Evolutionary conservation across 2,113 vertebrate genomes (phyloP).

Genomic region (Saimiri boliviensis): DNA sequence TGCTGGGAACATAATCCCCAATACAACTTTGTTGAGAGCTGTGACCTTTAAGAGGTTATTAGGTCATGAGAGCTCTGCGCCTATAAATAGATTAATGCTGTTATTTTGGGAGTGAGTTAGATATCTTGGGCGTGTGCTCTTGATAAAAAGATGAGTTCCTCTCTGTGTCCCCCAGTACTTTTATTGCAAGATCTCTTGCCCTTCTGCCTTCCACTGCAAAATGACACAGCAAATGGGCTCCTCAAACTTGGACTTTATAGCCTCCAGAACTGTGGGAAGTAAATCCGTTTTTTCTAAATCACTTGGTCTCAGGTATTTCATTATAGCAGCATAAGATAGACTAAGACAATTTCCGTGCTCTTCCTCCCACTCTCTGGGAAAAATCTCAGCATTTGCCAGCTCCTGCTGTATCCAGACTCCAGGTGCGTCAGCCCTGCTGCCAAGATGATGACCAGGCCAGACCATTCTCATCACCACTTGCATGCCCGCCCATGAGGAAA

Average conservation of each 20-base stretch:
- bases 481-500: slow-evolving; percentile 76
- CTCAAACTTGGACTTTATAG: neutral
- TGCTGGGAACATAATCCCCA: neutral
- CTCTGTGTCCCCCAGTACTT: neutral
- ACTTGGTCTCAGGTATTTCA: neutral
- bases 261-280: neutral
- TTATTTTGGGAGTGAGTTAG: neutral
- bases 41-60: neutral
- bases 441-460: slow-evolving; percentile 75
- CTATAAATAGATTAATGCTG: neutral
- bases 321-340: neutral
- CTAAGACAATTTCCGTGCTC: neutral
- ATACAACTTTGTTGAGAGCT: neutral
- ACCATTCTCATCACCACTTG: slow-evolving; percentile 73
- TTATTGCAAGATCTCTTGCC: neutral
- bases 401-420: slow-evolving; percentile 70
- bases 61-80: neutral
- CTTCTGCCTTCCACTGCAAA: neutral
- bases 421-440: slow-evolving; percentile 69
- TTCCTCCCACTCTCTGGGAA: slow-evolving; percentile 63
- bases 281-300: neutral
- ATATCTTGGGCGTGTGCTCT: neutral
- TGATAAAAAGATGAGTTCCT: neutral
- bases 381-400: slow-evolving; percentile 67
- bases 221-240: neutral